A percentile compares a stretch with the other conserved stretches of the same genome.
Evolutionary conservation across 2,797 vertebrate genomes (phyloP).

Genomic region (Furcifer pardalis): DNA sequence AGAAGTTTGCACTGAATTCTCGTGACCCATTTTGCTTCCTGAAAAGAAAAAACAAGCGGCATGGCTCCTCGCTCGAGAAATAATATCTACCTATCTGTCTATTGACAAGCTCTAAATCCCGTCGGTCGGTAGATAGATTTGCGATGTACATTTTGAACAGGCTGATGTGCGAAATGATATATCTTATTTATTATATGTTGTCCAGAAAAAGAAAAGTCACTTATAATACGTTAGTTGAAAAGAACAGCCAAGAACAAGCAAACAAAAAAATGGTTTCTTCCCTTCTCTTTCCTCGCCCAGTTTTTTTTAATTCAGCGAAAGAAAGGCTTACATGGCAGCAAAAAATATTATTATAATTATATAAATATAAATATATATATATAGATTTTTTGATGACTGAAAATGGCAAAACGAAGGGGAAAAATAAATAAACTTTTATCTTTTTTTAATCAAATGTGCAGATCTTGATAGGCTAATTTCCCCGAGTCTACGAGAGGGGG

Average conservation of each 20-base stretch:
- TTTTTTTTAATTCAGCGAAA: slow-evolving; percentile 82
- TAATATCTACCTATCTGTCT: slow-evolving; percentile 9
- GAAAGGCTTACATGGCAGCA: slow-evolving; percentile 81
- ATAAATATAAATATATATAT: slow-evolving; percentile 32
- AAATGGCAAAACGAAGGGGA: not conserved
- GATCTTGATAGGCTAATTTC: slow-evolving; percentile 75
- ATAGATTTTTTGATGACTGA: slow-evolving; percentile 78
- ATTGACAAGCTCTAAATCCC: not conserved
- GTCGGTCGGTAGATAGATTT: not conserved
- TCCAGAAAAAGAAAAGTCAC: slow-evolving; percentile 72
- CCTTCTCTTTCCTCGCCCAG: slow-evolving; percentile 50
- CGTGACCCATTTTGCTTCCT: slow-evolving; percentile 77
- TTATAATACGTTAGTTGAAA: slow-evolving; percentile 79
- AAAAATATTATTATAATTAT: slow-evolving; percentile 22
- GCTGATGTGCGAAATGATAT: slow-evolving; percentile 81
- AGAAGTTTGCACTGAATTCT: slow-evolving; percentile 85
- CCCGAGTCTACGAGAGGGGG: slow-evolving; percentile 19
- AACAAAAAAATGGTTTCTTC: slow-evolving; percentile 60
- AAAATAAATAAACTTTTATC: slow-evolving; percentile 80
- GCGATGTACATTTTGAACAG: slow-evolving; percentile 76
- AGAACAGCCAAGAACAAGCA: slow-evolving; percentile 23
- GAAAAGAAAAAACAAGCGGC: slow-evolving; percentile 84
- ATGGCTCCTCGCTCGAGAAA: slow-evolving; percentile 80
- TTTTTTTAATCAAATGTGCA: slow-evolving; percentile 80
- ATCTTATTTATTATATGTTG: slow-evolving; percentile 88